These are phyloP conservation scores for Nebria ingens DNA, from an alignment of 1,140 invertebrate species.

Conservation along the genomic window DNA sequence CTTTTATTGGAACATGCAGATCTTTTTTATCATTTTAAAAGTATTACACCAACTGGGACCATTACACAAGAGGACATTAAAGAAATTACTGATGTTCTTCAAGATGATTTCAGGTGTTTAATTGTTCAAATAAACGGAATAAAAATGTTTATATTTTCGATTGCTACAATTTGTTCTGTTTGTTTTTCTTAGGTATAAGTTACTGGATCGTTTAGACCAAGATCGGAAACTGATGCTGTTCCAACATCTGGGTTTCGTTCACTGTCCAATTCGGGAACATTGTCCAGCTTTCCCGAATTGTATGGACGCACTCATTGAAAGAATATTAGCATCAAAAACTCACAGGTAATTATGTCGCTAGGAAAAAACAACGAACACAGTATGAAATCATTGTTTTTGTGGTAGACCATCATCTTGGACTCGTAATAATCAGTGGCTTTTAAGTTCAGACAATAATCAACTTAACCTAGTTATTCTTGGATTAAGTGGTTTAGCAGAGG, in stretches of 20 bases:
- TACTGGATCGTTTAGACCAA: conserved; percentile 85
- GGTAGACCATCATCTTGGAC: conserved; percentile 54
- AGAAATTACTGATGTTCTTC: conserved; percentile 83
- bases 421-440: conserved; percentile 54
- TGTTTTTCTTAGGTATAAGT: conserved; percentile 62
- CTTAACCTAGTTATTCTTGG: conserved; percentile 67
- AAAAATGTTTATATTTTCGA: no score
- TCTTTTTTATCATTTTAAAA: conserved; percentile 88
- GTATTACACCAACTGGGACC: conserved; percentile 76
- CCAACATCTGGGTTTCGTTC: conserved; percentile 91
- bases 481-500: conserved; percentile 62
- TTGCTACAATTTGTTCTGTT: neutral
- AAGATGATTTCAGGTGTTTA: conserved; percentile 76
- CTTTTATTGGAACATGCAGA: conserved; percentile 87
- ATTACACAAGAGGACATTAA: conserved; percentile 91
- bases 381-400: conserved; percentile 17
- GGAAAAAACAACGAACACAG: no score
- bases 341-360: conserved; percentile 40
- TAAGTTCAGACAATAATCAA: conserved; percentile 56
- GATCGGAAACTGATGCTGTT: conserved; percentile 89
- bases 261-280: conserved; percentile 87
- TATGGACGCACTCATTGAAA: conserved; percentile 75
- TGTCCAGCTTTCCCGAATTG: conserved; percentile 86
- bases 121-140: no score
- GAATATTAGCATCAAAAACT: conserved; percentile 59